Percentiles rank a stretch among this genome's conserved stretches.
Evolutionary conservation across 2,797 vertebrate species (phyloP).

Genomic region (Phalloptychus januarius): DNA sequence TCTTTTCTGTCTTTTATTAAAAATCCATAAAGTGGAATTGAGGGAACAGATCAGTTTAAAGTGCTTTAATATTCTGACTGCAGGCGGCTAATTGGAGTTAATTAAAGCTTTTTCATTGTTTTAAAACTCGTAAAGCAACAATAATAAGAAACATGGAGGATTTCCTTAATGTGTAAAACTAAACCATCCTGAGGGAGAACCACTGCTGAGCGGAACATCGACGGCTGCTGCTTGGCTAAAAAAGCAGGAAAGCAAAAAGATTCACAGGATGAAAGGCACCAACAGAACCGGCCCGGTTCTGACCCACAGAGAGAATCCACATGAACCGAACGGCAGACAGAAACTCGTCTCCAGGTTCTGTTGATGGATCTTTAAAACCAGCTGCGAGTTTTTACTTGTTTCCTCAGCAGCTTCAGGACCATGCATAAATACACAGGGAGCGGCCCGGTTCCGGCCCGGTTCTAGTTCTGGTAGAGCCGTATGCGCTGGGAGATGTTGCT

Average conservation of each 20-base stretch:
- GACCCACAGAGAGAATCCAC: background rate
- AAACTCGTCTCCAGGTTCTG: background rate
- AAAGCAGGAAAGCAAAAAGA: background rate
- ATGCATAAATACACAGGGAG: slow-evolving; percentile 40
- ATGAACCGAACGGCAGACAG: background rate
- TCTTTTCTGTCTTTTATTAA: background rate
- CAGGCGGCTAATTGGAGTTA: background rate
- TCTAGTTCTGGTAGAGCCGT: slow-evolving; percentile 63
- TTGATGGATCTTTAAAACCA: slow-evolving; percentile 6
- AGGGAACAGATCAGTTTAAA: background rate
- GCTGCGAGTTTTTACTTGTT: background rate
- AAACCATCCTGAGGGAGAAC: too few relatives aligned
- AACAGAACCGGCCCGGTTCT: background rate
- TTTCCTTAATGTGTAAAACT: background rate
- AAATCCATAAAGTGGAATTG: background rate
- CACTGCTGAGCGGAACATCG: background rate
- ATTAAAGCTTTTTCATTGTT: background rate
- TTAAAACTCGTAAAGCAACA: background rate
- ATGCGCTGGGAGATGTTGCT: slow-evolving; percentile 82
- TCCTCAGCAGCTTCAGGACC: slow-evolving; percentile 26
- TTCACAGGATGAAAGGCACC: background rate
- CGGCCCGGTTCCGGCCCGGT: background rate
- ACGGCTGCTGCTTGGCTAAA: background rate
- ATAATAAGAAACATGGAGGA: background rate
- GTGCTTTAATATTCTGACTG: background rate